Evolutionary conservation across 1,140 invertebrate genomes (phyloP).

Genomic region (Contarinia nasturtii): DNA sequence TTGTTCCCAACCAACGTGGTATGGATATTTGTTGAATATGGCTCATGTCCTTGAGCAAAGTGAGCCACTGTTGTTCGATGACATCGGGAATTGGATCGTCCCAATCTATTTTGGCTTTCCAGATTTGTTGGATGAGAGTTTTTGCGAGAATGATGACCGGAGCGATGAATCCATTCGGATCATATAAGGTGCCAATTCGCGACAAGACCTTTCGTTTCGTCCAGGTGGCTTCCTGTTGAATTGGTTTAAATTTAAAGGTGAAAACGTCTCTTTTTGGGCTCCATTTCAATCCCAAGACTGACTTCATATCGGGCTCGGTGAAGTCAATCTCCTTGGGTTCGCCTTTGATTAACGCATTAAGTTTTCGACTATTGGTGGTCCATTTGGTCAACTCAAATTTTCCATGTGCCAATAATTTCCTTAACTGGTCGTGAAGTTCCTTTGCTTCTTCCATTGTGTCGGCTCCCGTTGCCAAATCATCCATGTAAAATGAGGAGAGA

Average conservation of each 20-base stretch:
- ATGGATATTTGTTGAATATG: slow-evolving; percentile 6
- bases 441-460: slow-evolving; percentile 4
- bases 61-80: slow-evolving; percentile 8
- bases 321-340: background rate
- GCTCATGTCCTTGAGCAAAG: slow-evolving; percentile 4
- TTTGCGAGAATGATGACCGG: slow-evolving; percentile 21
- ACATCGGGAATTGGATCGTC: slow-evolving; percentile 17
- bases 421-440: background rate
- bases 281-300: slow-evolving; percentile 12
- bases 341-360: slow-evolving; percentile 5
- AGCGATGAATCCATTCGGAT: slow-evolving; percentile 25
- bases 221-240: background rate
- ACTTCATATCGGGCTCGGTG: slow-evolving; percentile 1
- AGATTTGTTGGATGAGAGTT: slow-evolving; percentile 24
- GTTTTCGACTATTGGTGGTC: slow-evolving; percentile 9
- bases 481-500: slow-evolving; percentile 4
- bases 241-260: slow-evolving; percentile 5
- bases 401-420: background rate
- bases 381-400: slow-evolving; percentile 8
- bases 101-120: slow-evolving; percentile 20
- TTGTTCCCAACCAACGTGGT: slow-evolving; percentile 3
- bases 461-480: slow-evolving; percentile 3
- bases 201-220: slow-evolving; percentile 13
- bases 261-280: slow-evolving; percentile 10
- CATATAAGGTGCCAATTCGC: slow-evolving; percentile 16